These are phyloP conservation scores for Triplophysa yarkandensis DNA, from an alignment of 2,797 vertebrate species.

Conservation along the genomic window DNA sequence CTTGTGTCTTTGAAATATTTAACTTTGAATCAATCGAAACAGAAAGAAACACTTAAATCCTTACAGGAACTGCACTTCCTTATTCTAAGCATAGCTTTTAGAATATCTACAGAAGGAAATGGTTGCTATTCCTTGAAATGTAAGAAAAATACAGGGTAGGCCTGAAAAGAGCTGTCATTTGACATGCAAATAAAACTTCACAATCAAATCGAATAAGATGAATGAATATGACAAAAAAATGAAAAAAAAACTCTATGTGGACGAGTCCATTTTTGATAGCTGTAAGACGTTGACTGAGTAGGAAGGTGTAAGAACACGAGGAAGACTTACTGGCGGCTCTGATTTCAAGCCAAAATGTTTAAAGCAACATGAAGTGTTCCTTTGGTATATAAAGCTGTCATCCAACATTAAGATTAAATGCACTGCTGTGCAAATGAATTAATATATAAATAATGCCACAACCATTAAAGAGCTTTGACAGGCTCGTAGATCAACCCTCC, in stretches of 20 bases:
- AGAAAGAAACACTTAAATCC: background rate
- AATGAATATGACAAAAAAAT: background rate
- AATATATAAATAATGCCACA: constrained; percentile 47
- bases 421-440: constrained; percentile 25
- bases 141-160: constrained; percentile 6
- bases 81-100: background rate
- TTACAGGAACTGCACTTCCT: background rate
- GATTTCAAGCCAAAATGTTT: constrained; percentile 36
- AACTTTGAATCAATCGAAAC: background rate
- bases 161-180: background rate
- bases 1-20: background rate
- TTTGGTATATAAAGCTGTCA: constrained; percentile 29
- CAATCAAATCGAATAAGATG: background rate
- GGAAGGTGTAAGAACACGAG: constrained; percentile 54
- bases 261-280: constrained; percentile 18
- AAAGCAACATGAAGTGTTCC: constrained; percentile 39
- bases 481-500: background rate
- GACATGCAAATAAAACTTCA: background rate
- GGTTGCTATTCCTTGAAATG: too few species aligned
- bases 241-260: background rate
- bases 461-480: constrained; percentile 33
- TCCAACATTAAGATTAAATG: constrained; percentile 49
- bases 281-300: constrained; percentile 30
- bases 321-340: constrained; percentile 17
- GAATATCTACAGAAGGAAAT: background rate